Evolutionary conservation across 2,797 vertebrate species (phyloP), one percentile per base, ranked within the genome.

Genomic region (Ptychobarbus kaznakovi): DNA sequence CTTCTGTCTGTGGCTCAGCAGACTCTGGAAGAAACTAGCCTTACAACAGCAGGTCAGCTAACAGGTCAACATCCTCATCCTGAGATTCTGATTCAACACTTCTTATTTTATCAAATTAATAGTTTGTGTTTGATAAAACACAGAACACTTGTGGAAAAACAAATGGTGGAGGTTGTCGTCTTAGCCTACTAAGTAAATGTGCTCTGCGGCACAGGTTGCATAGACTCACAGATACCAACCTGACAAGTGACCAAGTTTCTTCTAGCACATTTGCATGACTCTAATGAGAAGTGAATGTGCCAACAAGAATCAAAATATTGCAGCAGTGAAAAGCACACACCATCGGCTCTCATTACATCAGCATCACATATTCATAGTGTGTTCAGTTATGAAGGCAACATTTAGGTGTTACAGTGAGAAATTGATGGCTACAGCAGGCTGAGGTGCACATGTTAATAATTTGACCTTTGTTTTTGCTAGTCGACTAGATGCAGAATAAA

Each of bases 1-100:
- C 88, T 95, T 0, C 92, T 97, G 89, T 94, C 95, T 44, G 86
- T 96, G 76, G 94, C 93, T 88, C 92, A 95, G 25, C 90, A 96
- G 81, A 92, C 94, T 0, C 88, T 96, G 88, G 96, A 96, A 82
- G 90, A 95, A 11, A 95, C 95, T 15, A 88, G 95, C 80, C 92
- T 91, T 28, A 90, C 86, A 69, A 91, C 91, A 86, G 94, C 94
- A 53, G 91, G 95, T 96, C 90, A 89, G 92, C 90, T 61, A 20
- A 25, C 61, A 61, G 61, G 44, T 82, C 18, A 10, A 10, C 4
- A 91, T 38, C 13, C 25, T 20, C 22, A 38, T n/a, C 42, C 16
- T 3, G 4, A 35, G 16, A 22, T 70, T 6, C 76, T 20, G 6
- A 44, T 79, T 78, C 16, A 1, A 38, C 22, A 61, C 25, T 53